These are phyloP conservation scores for Mareca penelope DNA, from an alignment of 2,797 vertebrate genomes.

Conservation along the genomic window DNA sequence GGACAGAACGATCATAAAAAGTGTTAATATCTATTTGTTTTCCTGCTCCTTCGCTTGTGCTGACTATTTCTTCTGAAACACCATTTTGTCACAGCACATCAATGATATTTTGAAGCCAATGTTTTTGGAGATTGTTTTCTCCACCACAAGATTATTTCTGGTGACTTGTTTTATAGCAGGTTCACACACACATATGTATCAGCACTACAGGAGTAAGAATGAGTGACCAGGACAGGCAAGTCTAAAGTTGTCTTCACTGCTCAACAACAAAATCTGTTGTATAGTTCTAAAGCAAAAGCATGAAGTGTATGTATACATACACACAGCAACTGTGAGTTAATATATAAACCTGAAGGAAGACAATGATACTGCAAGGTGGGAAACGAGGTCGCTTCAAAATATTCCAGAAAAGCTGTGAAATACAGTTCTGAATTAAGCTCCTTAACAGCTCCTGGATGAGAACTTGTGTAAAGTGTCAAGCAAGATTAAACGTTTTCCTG, in stretches of 20 bases:
- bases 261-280: background rate
- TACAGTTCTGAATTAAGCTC: constrained; percentile 45
- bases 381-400: constrained; percentile 38
- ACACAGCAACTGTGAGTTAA: background rate
- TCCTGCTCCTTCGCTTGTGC: background rate
- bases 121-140: background rate
- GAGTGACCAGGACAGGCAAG: background rate
- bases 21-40: background rate
- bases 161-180: background rate
- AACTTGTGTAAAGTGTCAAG: constrained; percentile 25
- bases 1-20: background rate
- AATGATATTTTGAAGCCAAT: background rate
- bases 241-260: accelerated
- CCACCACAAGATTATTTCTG: background rate
- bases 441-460: constrained; percentile 28
- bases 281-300: background rate
- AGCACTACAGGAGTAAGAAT: accelerated
- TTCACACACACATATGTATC: background rate
- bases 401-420: constrained; percentile 29
- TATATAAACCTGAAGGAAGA: background rate
- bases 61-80: background rate
- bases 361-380: background rate
- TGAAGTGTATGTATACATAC: background rate
- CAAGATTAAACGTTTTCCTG: constrained; percentile 47
- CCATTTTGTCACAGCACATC: background rate